phyloP scores from a whole-genome alignment of 2,888 invertebrate genomes.

The Aphodius sticticus region DNA sequence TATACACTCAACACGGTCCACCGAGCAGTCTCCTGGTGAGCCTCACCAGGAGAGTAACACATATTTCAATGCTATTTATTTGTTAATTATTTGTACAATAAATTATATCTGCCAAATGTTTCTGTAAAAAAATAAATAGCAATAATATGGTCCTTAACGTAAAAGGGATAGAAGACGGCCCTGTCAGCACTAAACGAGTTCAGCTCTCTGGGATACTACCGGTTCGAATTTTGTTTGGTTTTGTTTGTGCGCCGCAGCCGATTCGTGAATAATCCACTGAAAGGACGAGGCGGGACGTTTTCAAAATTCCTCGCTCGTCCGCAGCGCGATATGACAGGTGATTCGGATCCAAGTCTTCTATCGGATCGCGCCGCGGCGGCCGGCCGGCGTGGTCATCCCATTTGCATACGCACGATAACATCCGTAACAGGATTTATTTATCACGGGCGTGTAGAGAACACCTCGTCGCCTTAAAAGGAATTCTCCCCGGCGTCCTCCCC shows the following conservation, averaged over 20 bases:
- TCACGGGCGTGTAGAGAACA: not conserved
- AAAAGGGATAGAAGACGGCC: not conserved
- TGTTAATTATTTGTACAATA: too few relatives aligned
- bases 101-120: too few relatives aligned
- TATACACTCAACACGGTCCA: too few relatives aligned
- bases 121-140: too few relatives aligned
- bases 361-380: not conserved
- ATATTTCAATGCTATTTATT: too few relatives aligned
- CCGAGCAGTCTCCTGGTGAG: too few relatives aligned
- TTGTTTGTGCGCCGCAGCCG: not conserved
- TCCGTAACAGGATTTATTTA: constrained; percentile 4
- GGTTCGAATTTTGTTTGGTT: not conserved
- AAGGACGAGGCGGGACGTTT: constrained; percentile 4
- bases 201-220: not conserved
- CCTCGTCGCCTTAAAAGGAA: not conserved
- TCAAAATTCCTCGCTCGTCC: not conserved
- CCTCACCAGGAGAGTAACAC: too few relatives aligned
- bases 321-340: constrained; percentile 4
- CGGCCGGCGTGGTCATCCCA: not conserved
- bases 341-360: not conserved
- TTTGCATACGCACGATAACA: constrained; percentile 4
- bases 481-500: not conserved
- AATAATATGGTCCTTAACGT: too few relatives aligned
- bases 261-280: not conserved
- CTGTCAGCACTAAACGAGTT: not conserved